Conservation (phyloP, 2,797 vertebrate species). For the Megaceryle alcyon region DNA sequence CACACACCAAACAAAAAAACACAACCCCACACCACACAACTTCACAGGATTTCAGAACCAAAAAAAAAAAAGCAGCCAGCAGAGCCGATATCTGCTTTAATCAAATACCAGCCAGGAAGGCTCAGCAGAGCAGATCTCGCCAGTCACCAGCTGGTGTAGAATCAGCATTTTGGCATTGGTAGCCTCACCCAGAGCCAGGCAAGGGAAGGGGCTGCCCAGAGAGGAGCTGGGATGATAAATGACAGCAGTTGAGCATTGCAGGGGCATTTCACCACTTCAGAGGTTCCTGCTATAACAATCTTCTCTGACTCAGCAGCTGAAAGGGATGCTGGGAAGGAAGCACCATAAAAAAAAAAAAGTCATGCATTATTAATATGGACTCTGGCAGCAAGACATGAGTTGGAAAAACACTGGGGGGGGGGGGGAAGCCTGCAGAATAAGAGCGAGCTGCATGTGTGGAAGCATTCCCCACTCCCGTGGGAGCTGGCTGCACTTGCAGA, state of each 20-base stretch:
- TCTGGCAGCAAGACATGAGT: slow-evolving; percentile 61
- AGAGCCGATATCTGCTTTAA: neutral
- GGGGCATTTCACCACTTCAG: slow-evolving; percentile 43
- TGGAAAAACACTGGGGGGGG: slow-evolving; percentile 60
- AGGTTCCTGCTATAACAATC: slow-evolving; percentile 54
- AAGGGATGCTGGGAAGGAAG: slow-evolving; percentile 53
- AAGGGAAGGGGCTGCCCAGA: neutral
- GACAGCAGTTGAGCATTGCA: slow-evolving; percentile 47
- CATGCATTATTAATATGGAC: slow-evolving; percentile 75
- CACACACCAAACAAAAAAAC: neutral
- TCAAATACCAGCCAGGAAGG: neutral
- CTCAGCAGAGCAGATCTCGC: neutral
- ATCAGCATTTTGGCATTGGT: neutral
- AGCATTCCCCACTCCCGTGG: neutral
- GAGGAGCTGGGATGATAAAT: neutral
- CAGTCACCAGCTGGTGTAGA: neutral
- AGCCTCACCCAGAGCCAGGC: neutral
- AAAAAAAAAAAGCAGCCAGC: neutral
- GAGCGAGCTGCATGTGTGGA: neutral
- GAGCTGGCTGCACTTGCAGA: neutral
- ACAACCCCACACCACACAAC: neutral
- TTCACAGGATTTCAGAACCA: neutral
- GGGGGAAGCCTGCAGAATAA: slow-evolving; percentile 2
- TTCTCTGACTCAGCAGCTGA: slow-evolving; percentile 79
- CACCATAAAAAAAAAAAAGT: slow-evolving; percentile 42